Base-by-base conservation (phyloP, 2,113 vertebrate species). In the Pseudois nayaur region DNA sequence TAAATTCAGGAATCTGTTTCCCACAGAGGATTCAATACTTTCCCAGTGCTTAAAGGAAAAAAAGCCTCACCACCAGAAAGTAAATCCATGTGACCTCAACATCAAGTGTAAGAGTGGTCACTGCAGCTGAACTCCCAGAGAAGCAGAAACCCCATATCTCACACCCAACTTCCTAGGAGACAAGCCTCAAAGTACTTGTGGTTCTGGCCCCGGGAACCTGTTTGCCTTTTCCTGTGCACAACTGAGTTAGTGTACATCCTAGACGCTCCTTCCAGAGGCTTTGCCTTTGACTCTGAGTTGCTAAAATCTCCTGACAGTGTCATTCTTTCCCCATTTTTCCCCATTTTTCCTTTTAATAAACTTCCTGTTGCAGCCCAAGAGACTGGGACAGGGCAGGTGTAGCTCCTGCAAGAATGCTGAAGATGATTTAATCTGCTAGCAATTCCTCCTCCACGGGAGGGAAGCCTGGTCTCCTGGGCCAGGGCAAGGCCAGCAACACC, bases 261-360 rank as follows among this genome's bases (percentile, higher is more conserved):
- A 74, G 50, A 48, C 43, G 84, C 55, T 92, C 57, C 64, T 95
- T 79, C 71, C 27, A 54, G 25, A 89, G 85, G 21, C 60, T n/a
- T 91, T 78, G 84, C 88, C 64, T 29, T 90, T 74, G 50, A 71
- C 83, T 93, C 48, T 78, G n/a, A 95, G 92, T 79, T 87, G 90
- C 88, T 85, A 89, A 95, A 97, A 90, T 48, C 71, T 97, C 95
- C 89, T 27, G 52, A 74, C 45, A 83, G 40, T 40, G 15, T 43
- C 25, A 31, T 45, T 90, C 95, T 86, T 91, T 67, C 64, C 52
- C 76, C 8, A 40, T 96, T 91, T 52, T 52, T 78, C 43, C 67
- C 50, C 52, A 21, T 79, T 89, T 94, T 92, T 64, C 92, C 91
- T 91, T 93, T 97, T 96, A 97, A 85, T 91, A 94, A 97, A 95